Conservation (phyloP, 2,113 vertebrate genomes). For the Saguinus midas region DNA sequence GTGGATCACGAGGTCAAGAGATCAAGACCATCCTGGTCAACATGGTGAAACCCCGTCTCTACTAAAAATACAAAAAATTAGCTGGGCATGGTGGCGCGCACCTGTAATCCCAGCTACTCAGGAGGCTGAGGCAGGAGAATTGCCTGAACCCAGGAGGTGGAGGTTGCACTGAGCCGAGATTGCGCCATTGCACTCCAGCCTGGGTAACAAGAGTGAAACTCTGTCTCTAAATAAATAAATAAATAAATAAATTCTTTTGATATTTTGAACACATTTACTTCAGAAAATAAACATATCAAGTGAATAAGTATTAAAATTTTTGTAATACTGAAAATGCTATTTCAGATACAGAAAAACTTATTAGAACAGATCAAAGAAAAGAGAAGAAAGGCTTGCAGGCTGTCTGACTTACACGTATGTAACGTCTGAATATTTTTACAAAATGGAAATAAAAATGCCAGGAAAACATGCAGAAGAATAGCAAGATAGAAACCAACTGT, state of each 20-base stretch:
- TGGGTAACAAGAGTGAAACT: no score
- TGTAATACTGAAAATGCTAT: not conserved
- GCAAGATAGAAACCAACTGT: conserved; percentile 41
- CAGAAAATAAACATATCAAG: conserved; percentile 27
- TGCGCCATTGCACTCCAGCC: no score
- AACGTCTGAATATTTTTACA: conserved; percentile 26
- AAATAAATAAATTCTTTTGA: conserved; percentile 21
- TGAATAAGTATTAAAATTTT: conserved; percentile 29
- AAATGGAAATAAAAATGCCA: conserved; percentile 52
- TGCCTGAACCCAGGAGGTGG: no score
- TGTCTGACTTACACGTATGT: not conserved
- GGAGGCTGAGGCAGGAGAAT: no score
- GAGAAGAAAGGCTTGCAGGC: not conserved
- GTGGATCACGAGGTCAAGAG: no score
- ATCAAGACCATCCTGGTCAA: no score
- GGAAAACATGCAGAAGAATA: not conserved
- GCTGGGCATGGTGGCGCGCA: no score
- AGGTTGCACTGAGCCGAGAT: no score
- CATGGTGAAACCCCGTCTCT: no score
- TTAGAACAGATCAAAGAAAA: not conserved
- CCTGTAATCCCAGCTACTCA: no score
- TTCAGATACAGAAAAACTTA: conserved; percentile 37
- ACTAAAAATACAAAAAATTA: no score
- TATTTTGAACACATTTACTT: conserved; percentile 25
- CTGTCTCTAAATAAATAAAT: no score